phyloP scores from a whole-genome alignment of 2,888 invertebrate genomes.

The Ornithoptera priamus region DNA sequence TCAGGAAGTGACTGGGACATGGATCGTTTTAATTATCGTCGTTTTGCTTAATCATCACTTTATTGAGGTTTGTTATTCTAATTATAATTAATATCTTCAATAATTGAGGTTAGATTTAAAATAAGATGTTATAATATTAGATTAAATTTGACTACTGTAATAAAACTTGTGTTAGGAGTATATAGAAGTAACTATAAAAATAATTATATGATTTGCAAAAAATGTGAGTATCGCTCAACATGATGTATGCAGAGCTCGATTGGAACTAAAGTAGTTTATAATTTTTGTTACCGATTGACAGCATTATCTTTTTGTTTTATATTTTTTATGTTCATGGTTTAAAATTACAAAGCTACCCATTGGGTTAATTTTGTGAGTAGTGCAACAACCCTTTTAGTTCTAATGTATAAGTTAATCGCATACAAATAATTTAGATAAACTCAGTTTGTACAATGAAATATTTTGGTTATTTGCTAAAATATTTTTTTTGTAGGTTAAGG shows the following conservation, averaged over 20 bases:
- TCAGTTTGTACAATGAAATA: neutral
- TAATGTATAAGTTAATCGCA: neutral
- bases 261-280: neutral
- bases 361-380: neutral
- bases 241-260: neutral
- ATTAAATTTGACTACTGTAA: no score
- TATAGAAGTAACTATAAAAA: no score
- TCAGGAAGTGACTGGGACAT: constrained; percentile 66
- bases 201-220: no score
- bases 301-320: neutral
- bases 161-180: no score
- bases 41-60: constrained; percentile 28
- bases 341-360: neutral
- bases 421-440: neutral
- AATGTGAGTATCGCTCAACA: neutral
- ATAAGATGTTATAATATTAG: no score
- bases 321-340: neutral
- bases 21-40: constrained; percentile 44
- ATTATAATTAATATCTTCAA: no score
- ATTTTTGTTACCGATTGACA: neutral
- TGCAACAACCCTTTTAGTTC: neutral
- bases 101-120: no score
- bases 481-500: neutral
- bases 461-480: neutral
- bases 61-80: constrained; percentile 5